Conservation (phyloP, 2,113 vertebrate species). For the Cephalopterus ornatus region DNA sequence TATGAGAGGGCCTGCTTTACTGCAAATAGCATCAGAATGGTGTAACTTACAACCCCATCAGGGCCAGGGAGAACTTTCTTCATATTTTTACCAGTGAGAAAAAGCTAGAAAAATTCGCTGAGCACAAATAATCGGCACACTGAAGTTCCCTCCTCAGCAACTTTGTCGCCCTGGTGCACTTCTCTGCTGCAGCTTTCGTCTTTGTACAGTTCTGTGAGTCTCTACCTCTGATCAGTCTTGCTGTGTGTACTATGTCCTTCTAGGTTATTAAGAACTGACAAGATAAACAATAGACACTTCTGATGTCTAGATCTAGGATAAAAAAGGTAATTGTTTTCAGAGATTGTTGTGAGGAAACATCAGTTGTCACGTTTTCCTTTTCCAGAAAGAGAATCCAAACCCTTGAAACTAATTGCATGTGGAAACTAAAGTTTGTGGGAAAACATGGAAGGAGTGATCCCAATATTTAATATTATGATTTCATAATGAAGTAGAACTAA, state of each 20-base stretch:
- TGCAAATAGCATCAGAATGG: not conserved
- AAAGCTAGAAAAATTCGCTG: not conserved
- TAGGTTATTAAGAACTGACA: not conserved
- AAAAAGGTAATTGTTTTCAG: not conserved
- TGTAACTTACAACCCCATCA: not conserved
- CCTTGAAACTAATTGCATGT: not conserved
- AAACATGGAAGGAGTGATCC: not conserved
- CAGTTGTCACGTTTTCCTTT: not conserved
- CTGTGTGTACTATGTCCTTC: not conserved
- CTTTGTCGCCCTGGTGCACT: not conserved
- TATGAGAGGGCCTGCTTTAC: not conserved
- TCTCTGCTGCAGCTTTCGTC: not conserved
- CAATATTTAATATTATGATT: not conserved
- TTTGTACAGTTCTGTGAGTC: not conserved
- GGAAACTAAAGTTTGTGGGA: not conserved
- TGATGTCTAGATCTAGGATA: not conserved
- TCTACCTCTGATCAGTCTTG: not conserved
- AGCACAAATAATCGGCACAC: accelerated
- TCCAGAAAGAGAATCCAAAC: not conserved
- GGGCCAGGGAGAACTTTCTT: not conserved
- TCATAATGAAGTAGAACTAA: not conserved
- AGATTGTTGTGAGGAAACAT: not conserved
- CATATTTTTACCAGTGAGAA: not conserved
- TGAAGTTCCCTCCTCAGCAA: not conserved
- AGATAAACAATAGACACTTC: not conserved